Percentiles rank a stretch among this genome's conserved stretches.
Evolutionary conservation across 2,888 invertebrate species (phyloP).

Genomic region (Aspidiotus rigidus): DNA sequence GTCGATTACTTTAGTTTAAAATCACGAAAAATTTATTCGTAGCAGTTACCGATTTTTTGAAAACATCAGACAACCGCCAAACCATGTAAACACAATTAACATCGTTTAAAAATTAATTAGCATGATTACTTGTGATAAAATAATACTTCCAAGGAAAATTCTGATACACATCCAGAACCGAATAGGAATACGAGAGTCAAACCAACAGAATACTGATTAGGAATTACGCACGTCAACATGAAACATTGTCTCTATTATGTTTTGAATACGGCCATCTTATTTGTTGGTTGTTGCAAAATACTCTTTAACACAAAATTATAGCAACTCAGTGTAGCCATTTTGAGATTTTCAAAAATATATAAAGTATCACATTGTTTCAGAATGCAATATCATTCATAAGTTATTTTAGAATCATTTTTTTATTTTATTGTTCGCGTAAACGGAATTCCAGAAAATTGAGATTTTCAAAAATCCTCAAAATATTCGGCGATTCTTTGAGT

Average conservation of each 20-base stretch:
- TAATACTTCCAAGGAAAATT: neutral
- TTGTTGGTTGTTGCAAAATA: conserved; percentile 32
- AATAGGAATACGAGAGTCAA: neutral
- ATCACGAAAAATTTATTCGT: conserved; percentile 22
- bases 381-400: too few relatives aligned
- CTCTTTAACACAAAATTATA: conserved; percentile 15
- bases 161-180: neutral
- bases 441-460: too few relatives aligned
- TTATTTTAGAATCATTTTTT: too few relatives aligned
- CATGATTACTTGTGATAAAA: conserved; percentile 8
- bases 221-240: conserved; percentile 22
- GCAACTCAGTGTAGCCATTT: conserved; percentile 25
- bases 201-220: conserved; percentile 9
- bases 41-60: conserved; percentile 23
- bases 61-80: conserved; percentile 34
- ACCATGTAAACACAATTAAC: conserved; percentile 32
- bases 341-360: too few relatives aligned
- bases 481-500: too few relatives aligned
- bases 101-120: conserved; percentile 29
- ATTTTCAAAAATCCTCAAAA: too few relatives aligned
- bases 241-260: conserved; percentile 28
- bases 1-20: neutral
- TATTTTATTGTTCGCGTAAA: too few relatives aligned
- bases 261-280: conserved; percentile 29
- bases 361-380: too few relatives aligned